These are phyloP conservation scores for Volucella zonaria DNA, from an alignment of 2,888 invertebrate species.

Conservation along the genomic window DNA sequence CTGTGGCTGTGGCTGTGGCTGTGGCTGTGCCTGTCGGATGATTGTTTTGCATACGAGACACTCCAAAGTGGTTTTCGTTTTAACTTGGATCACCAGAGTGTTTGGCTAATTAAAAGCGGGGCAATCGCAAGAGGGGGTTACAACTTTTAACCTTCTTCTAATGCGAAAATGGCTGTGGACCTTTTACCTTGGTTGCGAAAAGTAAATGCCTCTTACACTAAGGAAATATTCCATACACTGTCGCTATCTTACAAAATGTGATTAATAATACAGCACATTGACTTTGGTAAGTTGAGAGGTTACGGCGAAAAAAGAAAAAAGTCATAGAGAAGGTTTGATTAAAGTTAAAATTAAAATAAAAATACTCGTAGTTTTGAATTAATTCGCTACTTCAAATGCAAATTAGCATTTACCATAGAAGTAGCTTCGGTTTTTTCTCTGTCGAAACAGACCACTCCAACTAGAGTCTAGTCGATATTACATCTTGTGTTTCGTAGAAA, in stretches of 20 bases:
- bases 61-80: neutral
- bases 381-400: too few species aligned
- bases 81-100: constrained; percentile 6
- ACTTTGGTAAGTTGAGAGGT: neutral
- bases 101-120: constrained; percentile 31
- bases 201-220: neutral
- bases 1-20: neutral
- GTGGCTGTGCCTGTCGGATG: constrained; percentile 9
- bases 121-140: constrained; percentile 7
- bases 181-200: constrained; percentile 45
- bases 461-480: too few species aligned
- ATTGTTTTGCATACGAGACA: constrained; percentile 42
- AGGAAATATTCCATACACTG: neutral
- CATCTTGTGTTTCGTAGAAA: too few species aligned
- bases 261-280: constrained; percentile 30
- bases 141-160: constrained; percentile 31
- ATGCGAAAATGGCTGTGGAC: constrained; percentile 24
- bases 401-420: too few species aligned
- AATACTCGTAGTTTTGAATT: too few species aligned
- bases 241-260: constrained; percentile 1
- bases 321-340: too few species aligned
- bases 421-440: too few species aligned
- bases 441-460: too few species aligned
- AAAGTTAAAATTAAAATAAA: too few species aligned
- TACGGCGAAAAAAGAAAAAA: too few species aligned